Conservation (phyloP, 23 tunicate species). For the Styela clava region DNA sequence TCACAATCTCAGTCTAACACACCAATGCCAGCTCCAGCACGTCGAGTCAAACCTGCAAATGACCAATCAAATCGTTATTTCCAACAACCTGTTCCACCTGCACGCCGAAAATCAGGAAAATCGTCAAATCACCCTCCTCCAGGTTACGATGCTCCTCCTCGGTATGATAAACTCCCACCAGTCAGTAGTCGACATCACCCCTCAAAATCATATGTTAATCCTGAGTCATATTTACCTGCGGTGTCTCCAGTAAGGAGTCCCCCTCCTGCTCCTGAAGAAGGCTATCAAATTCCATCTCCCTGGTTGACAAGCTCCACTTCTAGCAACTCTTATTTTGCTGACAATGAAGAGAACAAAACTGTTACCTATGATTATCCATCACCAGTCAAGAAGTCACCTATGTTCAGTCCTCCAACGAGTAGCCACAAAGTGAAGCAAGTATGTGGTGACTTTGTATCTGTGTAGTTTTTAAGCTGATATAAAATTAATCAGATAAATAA, state of each 20-base stretch:
- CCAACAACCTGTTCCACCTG: slow-evolving; percentile 47
- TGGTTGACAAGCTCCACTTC: slow-evolving; percentile 5
- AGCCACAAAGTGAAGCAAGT: neutral
- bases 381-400: neutral
- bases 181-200: neutral
- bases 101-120: slow-evolving; percentile 21
- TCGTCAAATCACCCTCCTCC: neutral
- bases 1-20: neutral
- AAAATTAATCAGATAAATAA: neutral
- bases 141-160: slow-evolving; percentile 7
- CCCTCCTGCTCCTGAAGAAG: slow-evolving; percentile 19
- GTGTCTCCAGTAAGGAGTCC: slow-evolving; percentile 18
- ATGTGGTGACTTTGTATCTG: neutral
- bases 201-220: slow-evolving; percentile 2
- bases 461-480: neutral
- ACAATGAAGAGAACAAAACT: neutral
- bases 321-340: neutral
- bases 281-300: slow-evolving; percentile 12
- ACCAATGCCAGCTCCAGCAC: slow-evolving; percentile 14
- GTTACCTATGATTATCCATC: slow-evolving; percentile 12
- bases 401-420: slow-evolving; percentile 14
- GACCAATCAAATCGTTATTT: slow-evolving; percentile 4
- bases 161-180: slow-evolving; percentile 9
- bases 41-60: slow-evolving; percentile 12
- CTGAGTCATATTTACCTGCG: slow-evolving; percentile 2